Conservation (phyloP, 2,888 invertebrate genomes). For the Amphipyra tragopoginis region DNA sequence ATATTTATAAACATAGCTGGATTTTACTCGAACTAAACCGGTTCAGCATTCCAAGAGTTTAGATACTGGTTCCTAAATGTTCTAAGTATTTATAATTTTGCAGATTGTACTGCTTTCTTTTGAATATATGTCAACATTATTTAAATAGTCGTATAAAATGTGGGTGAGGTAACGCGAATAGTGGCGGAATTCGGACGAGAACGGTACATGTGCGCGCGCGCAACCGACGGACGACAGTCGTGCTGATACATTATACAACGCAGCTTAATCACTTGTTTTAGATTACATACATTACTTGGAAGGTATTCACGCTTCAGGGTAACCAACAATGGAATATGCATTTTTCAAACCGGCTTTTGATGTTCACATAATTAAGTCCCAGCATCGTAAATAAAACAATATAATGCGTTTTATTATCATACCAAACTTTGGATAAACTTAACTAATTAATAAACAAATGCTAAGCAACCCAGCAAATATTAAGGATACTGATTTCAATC, state of each 20-base stretch:
- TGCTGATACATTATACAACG: slow-evolving; percentile 59
- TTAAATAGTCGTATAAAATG: slow-evolving; percentile 71
- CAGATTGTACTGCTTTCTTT: slow-evolving; percentile 51
- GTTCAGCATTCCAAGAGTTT: slow-evolving; percentile 35
- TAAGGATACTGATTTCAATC: too few relatives aligned
- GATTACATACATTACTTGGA: slow-evolving; percentile 33
- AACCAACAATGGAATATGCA: slow-evolving; percentile 17
- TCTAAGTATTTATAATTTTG: slow-evolving; percentile 38
- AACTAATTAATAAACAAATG: too few relatives aligned
- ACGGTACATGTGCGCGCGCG: slow-evolving; percentile 75
- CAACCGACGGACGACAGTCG: slow-evolving; percentile 43
- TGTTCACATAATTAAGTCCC: background rate
- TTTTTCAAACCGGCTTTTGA: slow-evolving; percentile 6
- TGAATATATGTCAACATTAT: slow-evolving; percentile 60
- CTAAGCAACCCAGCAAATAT: too few relatives aligned
- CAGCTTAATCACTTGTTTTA: slow-evolving; percentile 47
- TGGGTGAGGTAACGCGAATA: slow-evolving; percentile 83
- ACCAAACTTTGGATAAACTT: too few relatives aligned
- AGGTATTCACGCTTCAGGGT: slow-evolving; percentile 42
- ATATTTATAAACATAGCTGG: slow-evolving; percentile 13
- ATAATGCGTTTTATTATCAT: too few relatives aligned
- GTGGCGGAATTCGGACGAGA: slow-evolving; percentile 79
- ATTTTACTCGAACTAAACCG: slow-evolving; percentile 33
- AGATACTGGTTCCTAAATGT: slow-evolving; percentile 37
- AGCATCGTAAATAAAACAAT: background rate